Conservation (phyloP, 1,140 invertebrate species). For the Meteorus sp. region DNA sequence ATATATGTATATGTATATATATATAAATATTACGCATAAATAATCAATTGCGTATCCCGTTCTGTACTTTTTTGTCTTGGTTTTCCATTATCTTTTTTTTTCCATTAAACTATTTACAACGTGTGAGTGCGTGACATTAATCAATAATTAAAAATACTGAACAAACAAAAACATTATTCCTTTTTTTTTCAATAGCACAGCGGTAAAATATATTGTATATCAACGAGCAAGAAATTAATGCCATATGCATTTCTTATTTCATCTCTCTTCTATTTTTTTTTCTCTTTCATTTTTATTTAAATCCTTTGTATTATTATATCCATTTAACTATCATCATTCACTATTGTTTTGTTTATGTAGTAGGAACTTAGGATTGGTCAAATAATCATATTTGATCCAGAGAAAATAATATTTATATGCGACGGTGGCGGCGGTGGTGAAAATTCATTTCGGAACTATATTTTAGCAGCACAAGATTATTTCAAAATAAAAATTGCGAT, state of each 20-base stretch:
- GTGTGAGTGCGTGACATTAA: conserved; percentile 37
- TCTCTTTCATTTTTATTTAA: background rate
- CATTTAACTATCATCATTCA: background rate
- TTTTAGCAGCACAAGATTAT: background rate
- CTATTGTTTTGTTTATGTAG: conserved; percentile 9
- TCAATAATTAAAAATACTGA: conserved; percentile 45
- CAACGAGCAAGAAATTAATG: no score
- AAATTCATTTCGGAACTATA: background rate
- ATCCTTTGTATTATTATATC: background rate
- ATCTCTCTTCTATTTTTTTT: no score
- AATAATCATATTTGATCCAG: background rate
- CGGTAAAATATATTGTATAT: conserved; percentile 17
- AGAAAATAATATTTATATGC: conserved; percentile 2
- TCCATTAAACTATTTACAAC: conserved; percentile 45
- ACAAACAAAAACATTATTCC: conserved; percentile 39
- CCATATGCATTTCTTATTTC: no score
- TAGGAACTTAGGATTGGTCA: background rate
- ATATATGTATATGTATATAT: conserved; percentile 4
- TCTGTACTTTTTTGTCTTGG: conserved; percentile 20
- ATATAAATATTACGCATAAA: conserved; percentile 48
- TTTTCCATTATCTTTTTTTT: background rate
- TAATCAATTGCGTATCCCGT: conserved; percentile 52
- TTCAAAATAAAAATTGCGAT: background rate
- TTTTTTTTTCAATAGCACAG: conserved; percentile 26
- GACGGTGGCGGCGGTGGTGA: background rate